These are phyloP conservation scores for Brachionus paranguensis DNA, from an alignment of 1,140 invertebrate genomes.

Conservation along the genomic window DNA sequence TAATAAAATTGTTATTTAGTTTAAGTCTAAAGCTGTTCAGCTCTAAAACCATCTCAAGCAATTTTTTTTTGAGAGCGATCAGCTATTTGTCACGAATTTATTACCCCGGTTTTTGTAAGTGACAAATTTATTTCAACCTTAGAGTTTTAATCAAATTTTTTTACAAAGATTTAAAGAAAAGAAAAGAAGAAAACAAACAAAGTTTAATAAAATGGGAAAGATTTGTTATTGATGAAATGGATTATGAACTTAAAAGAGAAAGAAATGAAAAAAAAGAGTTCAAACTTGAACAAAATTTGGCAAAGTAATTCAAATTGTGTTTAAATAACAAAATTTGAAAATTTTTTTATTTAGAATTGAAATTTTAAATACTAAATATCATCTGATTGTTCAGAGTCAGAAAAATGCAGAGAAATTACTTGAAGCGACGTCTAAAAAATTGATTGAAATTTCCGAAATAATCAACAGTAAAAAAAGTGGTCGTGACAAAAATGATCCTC, in stretches of 20 bases:
- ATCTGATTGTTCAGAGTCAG: background rate
- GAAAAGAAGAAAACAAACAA: background rate
- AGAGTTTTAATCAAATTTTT: background rate
- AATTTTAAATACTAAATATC: background rate
- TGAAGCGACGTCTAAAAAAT: background rate
- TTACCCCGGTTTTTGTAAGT: constrained; percentile 29
- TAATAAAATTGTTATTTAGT: constrained; percentile 70
- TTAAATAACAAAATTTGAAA: background rate
- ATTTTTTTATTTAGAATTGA: background rate
- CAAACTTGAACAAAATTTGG: background rate
- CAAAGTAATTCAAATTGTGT: background rate
- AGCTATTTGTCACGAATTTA: background rate
- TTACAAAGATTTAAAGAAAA: background rate
- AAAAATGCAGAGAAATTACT: background rate
- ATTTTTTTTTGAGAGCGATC: background rate
- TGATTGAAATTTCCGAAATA: background rate
- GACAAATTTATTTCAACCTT: no score
- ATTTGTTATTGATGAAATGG: background rate
- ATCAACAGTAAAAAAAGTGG: background rate
- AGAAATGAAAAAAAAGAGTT: constrained; percentile 12
- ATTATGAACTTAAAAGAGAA: background rate
- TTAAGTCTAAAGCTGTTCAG: constrained; percentile 68
- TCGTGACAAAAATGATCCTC: background rate
- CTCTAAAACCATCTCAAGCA: constrained; percentile 57
- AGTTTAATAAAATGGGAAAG: constrained; percentile 22